These are phyloP conservation scores for Drosophila aldrichi DNA, from an alignment of 2,888 invertebrate genomes.

Conservation along the genomic window DNA sequence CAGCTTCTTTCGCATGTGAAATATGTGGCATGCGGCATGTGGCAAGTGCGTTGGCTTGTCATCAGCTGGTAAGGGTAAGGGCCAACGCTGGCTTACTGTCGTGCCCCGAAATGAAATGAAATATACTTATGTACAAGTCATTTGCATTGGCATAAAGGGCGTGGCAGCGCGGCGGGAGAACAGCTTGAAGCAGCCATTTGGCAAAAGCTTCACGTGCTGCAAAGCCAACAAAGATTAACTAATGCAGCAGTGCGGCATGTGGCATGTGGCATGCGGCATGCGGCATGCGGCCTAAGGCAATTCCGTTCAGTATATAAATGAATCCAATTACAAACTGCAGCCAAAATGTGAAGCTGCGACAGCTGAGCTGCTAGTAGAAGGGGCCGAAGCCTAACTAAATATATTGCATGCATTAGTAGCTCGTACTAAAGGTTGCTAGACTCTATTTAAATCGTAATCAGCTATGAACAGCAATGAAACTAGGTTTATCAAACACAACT, in stretches of 20 bases:
- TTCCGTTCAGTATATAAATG: conserved; percentile 24
- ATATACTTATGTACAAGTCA: conserved; percentile 47
- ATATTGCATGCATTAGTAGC: background rate
- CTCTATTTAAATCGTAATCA: too few relatives aligned
- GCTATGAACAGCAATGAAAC: too few relatives aligned
- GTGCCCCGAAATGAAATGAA: conserved; percentile 51
- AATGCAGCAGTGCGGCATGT: conserved; percentile 29
- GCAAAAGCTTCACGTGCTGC: conserved; percentile 52
- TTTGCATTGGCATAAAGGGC: conserved; percentile 60
- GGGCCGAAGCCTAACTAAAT: background rate
- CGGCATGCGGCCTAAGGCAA: conserved; percentile 16
- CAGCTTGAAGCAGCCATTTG: conserved; percentile 36
- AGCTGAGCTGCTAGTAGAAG: background rate
- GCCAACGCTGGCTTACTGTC: conserved; percentile 31
- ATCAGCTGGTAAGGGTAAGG: conserved; percentile 32
- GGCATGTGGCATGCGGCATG: conserved; percentile 16
- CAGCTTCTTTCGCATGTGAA: conserved; percentile 24
- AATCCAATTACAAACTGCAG: conserved; percentile 16
- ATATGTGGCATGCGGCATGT: conserved; percentile 30
- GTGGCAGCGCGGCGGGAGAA: background rate
- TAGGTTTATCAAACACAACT: too few relatives aligned
- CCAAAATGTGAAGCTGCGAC: background rate
- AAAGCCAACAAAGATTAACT: conserved; percentile 65
- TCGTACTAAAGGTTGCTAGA: too few relatives aligned
- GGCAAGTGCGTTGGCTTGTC: conserved; percentile 38